A percentile compares a stretch with the other conserved stretches of the same genome.
These are phyloP conservation scores for Melanerpes formicivorus DNA, from an alignment of 2,113 vertebrate species.

Conservation along the genomic window DNA sequence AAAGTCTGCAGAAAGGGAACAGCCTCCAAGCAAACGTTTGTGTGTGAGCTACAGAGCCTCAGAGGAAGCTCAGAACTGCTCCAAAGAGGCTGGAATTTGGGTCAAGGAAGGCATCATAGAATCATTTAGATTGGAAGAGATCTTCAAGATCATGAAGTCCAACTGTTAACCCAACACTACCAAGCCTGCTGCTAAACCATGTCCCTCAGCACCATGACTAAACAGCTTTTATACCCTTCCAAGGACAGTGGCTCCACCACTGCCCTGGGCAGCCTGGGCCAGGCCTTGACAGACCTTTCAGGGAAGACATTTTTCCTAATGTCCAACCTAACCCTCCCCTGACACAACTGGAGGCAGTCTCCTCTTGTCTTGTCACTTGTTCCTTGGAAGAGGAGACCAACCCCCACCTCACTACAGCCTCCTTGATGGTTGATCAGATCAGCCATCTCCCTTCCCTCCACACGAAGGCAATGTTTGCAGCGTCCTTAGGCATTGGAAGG, in stretches of 20 bases:
- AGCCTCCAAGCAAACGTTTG: accelerated
- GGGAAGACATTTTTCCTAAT: neutral
- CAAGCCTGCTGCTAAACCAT: neutral
- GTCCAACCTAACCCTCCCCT: neutral
- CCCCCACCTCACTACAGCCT: neutral
- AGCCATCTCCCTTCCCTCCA: accelerated
- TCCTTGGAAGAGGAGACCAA: neutral
- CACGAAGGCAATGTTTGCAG: neutral
- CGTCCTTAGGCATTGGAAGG: accelerated
- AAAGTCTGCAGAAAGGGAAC: neutral
- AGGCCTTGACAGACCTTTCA: neutral
- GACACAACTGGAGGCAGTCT: neutral
- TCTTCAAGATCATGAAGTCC: neutral
- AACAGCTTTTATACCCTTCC: neutral
- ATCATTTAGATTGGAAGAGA: neutral
- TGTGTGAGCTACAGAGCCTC: accelerated
- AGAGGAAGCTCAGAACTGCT: neutral
- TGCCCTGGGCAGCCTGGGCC: neutral
- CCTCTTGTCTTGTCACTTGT: neutral
- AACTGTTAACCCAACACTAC: neutral
- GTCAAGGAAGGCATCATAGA: neutral
- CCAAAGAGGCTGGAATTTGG: neutral
- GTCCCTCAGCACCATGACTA: neutral
- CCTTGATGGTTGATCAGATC: accelerated
- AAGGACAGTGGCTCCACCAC: neutral